These are phyloP conservation scores for Phoenoteleia sp. DNA, from an alignment of 2,888 invertebrate species.

Conservation along the genomic window DNA sequence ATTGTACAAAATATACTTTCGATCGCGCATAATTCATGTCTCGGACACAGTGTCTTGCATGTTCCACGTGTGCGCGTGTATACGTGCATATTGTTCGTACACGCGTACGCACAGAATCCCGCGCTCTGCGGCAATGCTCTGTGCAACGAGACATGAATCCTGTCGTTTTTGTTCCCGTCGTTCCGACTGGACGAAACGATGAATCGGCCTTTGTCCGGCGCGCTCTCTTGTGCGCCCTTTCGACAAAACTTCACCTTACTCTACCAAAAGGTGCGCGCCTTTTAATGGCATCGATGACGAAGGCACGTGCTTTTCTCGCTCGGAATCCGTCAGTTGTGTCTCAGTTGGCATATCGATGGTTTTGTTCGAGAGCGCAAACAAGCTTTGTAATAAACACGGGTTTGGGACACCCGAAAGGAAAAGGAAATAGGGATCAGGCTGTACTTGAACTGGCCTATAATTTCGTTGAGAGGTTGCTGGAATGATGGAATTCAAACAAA, in stretches of 20 bases:
- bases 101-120: conserved; percentile 49
- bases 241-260: conserved; percentile 52
- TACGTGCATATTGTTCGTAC: conserved; percentile 58
- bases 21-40: conserved; percentile 69
- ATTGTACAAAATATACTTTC: conserved; percentile 67
- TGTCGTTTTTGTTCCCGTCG: conserved; percentile 84
- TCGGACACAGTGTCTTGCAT: conserved; percentile 60
- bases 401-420: neutral
- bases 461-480: no score
- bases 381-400: conserved; percentile 34
- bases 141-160: conserved; percentile 86
- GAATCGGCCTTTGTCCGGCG: conserved; percentile 73
- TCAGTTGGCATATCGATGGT: conserved; percentile 8
- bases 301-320: conserved; percentile 70
- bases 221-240: conserved; percentile 49
- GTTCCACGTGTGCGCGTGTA: conserved; percentile 29
- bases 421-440: neutral
- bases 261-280: conserved; percentile 49
- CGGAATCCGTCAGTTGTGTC: conserved; percentile 19
- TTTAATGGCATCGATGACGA: conserved; percentile 51
- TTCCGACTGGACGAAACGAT: conserved; percentile 78
- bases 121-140: conserved; percentile 61
- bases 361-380: conserved; percentile 33
- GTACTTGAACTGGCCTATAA: no score
- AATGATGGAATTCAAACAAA: no score